Percentiles rank a stretch among this genome's conserved stretches.
Conservation (phyloP, 2,888 invertebrate species). For the Teinopalpus imperialis region DNA sequence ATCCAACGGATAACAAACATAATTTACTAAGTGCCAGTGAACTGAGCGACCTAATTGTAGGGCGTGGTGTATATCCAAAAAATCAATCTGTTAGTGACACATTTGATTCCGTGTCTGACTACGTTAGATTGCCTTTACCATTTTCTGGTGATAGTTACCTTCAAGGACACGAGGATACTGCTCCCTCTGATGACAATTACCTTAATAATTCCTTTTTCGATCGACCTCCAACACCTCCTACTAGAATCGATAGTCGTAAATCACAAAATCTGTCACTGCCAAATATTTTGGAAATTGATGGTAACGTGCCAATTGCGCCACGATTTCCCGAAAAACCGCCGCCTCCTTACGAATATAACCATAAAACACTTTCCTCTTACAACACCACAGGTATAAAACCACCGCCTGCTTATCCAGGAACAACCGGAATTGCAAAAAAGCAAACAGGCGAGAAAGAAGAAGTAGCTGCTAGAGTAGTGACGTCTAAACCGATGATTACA, state of each 20-base stretch:
- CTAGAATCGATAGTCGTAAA: conserved; percentile 85
- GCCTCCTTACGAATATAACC: conserved; percentile 86
- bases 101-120: conserved; percentile 94
- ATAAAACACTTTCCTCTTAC: conserved; percentile 77
- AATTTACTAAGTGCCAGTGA: conserved; percentile 91
- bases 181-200: conserved; percentile 81
- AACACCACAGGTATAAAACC: conserved; percentile 68
- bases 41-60: conserved; percentile 91
- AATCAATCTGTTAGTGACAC: conserved; percentile 91
- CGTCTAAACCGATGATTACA: conserved; percentile 88
- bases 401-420: conserved; percentile 86
- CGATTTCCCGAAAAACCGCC: conserved; percentile 79
- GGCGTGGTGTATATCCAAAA: conserved; percentile 87
- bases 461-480: conserved; percentile 88
- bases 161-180: conserved; percentile 82
- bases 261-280: conserved; percentile 68
- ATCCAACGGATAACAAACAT: conserved; percentile 90
- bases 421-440: conserved; percentile 43
- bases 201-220: conserved; percentile 75
- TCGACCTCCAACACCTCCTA: conserved; percentile 86
- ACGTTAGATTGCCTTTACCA: conserved; percentile 88
- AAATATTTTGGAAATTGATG: conserved; percentile 68
- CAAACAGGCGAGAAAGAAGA: conserved; percentile 80
- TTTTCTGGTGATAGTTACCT: conserved; percentile 82
- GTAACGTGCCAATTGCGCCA: conserved; percentile 41